These are phyloP conservation scores for Colossoma macropomum DNA, from an alignment of 2,113 vertebrate genomes.

Conservation along the genomic window DNA sequence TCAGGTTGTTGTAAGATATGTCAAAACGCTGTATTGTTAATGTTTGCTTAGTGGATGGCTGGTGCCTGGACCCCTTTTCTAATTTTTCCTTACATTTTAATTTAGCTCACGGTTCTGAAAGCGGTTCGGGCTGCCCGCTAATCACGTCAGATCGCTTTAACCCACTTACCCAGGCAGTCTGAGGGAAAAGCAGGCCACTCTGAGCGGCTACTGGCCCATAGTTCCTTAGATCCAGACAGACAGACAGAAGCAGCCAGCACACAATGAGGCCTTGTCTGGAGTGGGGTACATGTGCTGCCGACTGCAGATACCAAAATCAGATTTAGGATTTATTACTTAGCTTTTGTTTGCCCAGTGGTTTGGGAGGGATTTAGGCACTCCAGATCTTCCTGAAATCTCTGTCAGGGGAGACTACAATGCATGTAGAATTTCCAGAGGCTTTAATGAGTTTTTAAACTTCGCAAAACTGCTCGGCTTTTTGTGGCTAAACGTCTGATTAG, in stretches of 20 bases:
- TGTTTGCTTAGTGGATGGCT: neutral
- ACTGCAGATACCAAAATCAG: conserved; percentile 76
- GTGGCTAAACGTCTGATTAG: conserved; percentile 11
- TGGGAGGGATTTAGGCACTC: conserved; percentile 72
- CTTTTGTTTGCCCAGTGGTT: conserved; percentile 72
- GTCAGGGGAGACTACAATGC: conserved; percentile 65
- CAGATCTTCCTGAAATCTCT: conserved; percentile 66
- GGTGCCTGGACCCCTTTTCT: neutral
- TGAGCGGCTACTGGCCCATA: conserved; percentile 1
- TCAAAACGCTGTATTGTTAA: neutral
- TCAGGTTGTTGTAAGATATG: too few relatives aligned
- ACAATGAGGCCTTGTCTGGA: conserved; percentile 75
- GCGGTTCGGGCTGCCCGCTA: neutral
- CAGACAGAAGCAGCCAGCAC: conserved; percentile 55
- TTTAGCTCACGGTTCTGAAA: neutral
- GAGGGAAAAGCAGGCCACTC: neutral
- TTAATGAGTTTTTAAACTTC: conserved; percentile 73
- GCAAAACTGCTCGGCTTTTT: conserved; percentile 51
- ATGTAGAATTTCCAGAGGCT: conserved; percentile 62
- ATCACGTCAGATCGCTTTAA: conserved; percentile 29
- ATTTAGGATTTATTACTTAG: conserved; percentile 74
- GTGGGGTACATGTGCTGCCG: conserved; percentile 67
- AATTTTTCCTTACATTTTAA: neutral
- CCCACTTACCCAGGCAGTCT: neutral
- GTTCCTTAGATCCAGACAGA: conserved; percentile 37